A percentile compares a stretch with the other conserved stretches of the same genome.
Conservation (phyloP, 2,888 invertebrate genomes). For the Desoria tigrina region DNA sequence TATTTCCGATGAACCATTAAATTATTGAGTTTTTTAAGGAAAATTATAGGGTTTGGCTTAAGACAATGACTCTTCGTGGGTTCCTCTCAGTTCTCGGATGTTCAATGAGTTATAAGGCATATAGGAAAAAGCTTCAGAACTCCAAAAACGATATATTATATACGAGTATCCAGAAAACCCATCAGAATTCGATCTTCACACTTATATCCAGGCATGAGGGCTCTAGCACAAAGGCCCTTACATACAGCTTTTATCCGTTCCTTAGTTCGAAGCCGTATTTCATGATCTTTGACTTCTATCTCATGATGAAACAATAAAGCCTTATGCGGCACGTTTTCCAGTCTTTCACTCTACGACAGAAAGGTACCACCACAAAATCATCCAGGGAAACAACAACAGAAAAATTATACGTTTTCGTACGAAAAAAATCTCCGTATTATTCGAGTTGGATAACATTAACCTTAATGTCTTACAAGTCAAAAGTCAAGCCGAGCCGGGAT, state of each 20-base stretch:
- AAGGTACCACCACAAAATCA: conserved; percentile 4
- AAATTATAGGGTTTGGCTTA: conserved; percentile 53
- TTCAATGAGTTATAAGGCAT: background rate
- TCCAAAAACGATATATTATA: too few species aligned
- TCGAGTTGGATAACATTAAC: conserved; percentile 8
- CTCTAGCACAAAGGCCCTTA: too few species aligned
- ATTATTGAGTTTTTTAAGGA: conserved; percentile 54
- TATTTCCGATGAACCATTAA: conserved; percentile 54
- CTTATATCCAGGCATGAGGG: too few species aligned
- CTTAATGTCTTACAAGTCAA: conserved; percentile 19
- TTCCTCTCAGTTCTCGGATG: conserved; percentile 39
- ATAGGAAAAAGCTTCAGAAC: too few species aligned
- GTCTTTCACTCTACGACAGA: background rate
- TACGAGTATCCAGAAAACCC: too few species aligned
- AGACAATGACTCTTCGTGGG: conserved; percentile 54
- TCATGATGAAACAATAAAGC: conserved; percentile 35
- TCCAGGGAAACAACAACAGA: conserved; percentile 19
- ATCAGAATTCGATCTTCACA: too few species aligned
- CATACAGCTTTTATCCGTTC: too few species aligned
- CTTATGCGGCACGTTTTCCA: conserved; percentile 26
- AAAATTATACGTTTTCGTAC: conserved; percentile 38
- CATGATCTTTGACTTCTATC: conserved; percentile 30
- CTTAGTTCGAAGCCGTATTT: conserved; percentile 16
- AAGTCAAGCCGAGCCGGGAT: background rate
- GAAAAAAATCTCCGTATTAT: conserved; percentile 21